Evolutionary conservation across 1,140 invertebrate species (phyloP), one percentile per base, ranked within the genome.

Genomic region (Camponotus floridanus): DNA sequence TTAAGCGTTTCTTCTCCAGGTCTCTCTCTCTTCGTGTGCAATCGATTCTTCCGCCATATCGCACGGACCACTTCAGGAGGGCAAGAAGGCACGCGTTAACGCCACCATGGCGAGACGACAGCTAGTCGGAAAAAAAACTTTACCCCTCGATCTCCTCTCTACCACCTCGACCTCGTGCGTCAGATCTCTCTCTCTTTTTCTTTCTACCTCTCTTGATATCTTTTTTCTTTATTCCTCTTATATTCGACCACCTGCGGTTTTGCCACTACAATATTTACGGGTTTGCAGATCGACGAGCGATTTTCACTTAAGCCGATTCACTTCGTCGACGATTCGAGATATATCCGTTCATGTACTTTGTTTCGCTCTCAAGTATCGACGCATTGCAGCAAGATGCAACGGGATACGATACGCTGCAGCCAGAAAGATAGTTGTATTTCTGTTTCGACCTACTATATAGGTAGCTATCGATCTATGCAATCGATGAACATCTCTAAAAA

Each of bases 21-120:
- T 61, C 67, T 81, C 89, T 59, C 68, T 81, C 89, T 90, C 88
- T 86, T 90, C 81, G 86, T 90, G 89, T 90, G 89, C 89, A 90
- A 90, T 90, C 89, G 89, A 90, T 90, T 90, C 88, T 90, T 90
- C 89, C 88, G 86, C 86, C 83, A 90, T 90, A 90, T 90, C 83
- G 88, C 89, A 76, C 83, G 73, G 86, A 90, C 88, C 89, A 90
- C 89, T 90, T 90, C 86, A 90, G 85, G 83, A 61, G 78, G 86
- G 81, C 86, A 90, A 90, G 89, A 90, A 90, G 88, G 78, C 62
- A 87, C 79, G 76, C 86, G 78, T 81, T 55, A 91, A 89, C 86
- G 87, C 45, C 73, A 88, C 74, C 57, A 59, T 57, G 48, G 33
- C 74, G 57, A 80, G 76, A 81, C 76, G 61, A 78, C 86, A 61